A percentile compares a stretch with the other conserved stretches of the same genome.
Evolutionary conservation across 2,113 vertebrate species (phyloP).

Genomic region (Syngnathus typhle): DNA sequence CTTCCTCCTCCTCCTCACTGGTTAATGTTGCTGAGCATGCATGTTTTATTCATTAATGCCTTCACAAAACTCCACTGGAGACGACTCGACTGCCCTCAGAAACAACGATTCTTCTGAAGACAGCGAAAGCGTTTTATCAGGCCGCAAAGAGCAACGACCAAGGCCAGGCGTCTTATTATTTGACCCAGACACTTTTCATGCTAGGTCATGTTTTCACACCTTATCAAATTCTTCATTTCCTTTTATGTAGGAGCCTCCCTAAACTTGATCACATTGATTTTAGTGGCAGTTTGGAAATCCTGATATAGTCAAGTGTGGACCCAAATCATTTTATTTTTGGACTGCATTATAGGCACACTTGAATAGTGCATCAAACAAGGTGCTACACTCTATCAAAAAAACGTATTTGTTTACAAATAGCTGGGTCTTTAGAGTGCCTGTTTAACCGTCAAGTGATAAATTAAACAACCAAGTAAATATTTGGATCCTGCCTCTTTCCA

Average conservation of each 20-base stretch:
- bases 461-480: too few relatives aligned
- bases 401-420: too few relatives aligned
- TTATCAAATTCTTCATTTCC: background rate
- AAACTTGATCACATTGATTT: background rate
- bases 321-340: background rate
- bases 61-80: conserved; percentile 2
- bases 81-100: background rate
- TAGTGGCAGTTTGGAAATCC: background rate
- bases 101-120: background rate
- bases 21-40: conserved; percentile 4
- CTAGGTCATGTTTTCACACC: background rate
- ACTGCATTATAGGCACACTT: background rate
- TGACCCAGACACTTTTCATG: background rate
- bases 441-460: too few relatives aligned
- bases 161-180: background rate
- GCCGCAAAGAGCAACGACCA: background rate
- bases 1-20: conserved; percentile 8
- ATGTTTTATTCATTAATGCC: conserved; percentile 9
- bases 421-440: too few relatives aligned
- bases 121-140: background rate
- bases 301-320: background rate
- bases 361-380: too few relatives aligned
- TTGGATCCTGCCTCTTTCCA: too few relatives aligned
- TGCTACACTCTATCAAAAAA: too few relatives aligned
- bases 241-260: background rate